Conservation (phyloP, 2,113 vertebrate species). For the Rhombomys opimus region DNA sequence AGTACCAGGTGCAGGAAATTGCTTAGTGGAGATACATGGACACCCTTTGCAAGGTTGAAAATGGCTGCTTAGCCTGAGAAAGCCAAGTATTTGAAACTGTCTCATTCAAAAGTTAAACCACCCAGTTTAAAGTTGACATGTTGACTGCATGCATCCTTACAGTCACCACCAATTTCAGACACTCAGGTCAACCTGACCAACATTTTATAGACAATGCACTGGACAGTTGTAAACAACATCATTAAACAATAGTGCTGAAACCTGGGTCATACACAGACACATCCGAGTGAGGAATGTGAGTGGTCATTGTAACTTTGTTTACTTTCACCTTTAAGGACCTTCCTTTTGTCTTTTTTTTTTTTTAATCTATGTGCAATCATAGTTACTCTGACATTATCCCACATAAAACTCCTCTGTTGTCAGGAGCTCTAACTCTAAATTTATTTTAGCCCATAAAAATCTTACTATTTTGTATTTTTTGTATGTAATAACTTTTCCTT, state of each 20-base stretch:
- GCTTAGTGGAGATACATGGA: neutral
- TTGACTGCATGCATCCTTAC: no score
- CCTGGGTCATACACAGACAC: neutral
- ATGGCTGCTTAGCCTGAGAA: neutral
- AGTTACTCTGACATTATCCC: neutral
- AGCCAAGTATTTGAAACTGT: neutral
- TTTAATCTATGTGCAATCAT: neutral
- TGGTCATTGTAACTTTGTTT: neutral
- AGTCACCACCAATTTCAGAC: neutral
- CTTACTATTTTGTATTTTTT: neutral
- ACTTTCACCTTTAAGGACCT: neutral
- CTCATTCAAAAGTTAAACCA: neutral
- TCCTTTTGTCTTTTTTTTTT: neutral
- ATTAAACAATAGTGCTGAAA: neutral
- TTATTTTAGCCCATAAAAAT: neutral
- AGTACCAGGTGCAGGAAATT: neutral
- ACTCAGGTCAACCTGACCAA: neutral
- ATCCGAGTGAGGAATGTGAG: neutral
- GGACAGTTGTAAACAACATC: neutral
- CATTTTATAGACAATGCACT: neutral
- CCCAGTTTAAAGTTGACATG: neutral
- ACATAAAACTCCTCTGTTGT: neutral
- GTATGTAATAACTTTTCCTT: neutral
- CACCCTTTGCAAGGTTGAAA: neutral
- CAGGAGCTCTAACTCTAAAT: constrained; percentile 36